These are phyloP conservation scores for Bolinopsis microptera DNA, from an alignment of 37 sponge, comb jelly and placozoan genomes.

Conservation along the genomic window DNA sequence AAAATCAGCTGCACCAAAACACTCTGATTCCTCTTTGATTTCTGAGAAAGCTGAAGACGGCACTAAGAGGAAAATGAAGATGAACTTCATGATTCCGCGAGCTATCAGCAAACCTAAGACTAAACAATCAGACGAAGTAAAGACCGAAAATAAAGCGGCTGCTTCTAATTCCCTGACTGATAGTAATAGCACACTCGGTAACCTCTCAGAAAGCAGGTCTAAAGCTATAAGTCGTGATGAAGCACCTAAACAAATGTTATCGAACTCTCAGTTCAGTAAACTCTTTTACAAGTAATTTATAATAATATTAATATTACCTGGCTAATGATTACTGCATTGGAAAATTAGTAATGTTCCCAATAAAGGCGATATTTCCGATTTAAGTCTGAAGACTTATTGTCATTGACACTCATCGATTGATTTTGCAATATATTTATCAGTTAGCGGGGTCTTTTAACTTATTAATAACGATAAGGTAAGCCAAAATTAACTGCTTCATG, in stretches of 20 bases:
- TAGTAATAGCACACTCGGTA: not conserved
- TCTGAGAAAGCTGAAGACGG: not conserved
- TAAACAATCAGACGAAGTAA: not conserved
- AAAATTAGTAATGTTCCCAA: too few species aligned
- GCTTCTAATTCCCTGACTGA: not conserved
- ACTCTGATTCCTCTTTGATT: not conserved
- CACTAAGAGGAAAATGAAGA: not conserved
- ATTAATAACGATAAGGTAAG: too few species aligned
- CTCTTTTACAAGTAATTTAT: slow-evolving; percentile 22
- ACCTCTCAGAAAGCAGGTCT: not conserved
- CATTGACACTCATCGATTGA: too few species aligned
- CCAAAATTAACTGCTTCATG: too few species aligned
- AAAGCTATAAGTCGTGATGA: not conserved
- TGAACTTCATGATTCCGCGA: slow-evolving; percentile 46
- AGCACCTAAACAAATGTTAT: not conserved
- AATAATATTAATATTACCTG: too few species aligned
- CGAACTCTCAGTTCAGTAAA: not conserved
- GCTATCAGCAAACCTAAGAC: not conserved
- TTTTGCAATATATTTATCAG: too few species aligned
- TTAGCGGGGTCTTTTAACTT: too few species aligned
- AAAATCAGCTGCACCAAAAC: not conserved
- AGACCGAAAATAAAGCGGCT: not conserved
- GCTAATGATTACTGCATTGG: too few species aligned
- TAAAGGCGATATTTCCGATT: too few species aligned
- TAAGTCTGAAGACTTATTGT: too few species aligned